Base-by-base conservation (phyloP, 2,797 vertebrate genomes). In the Artibeus lituratus region DNA sequence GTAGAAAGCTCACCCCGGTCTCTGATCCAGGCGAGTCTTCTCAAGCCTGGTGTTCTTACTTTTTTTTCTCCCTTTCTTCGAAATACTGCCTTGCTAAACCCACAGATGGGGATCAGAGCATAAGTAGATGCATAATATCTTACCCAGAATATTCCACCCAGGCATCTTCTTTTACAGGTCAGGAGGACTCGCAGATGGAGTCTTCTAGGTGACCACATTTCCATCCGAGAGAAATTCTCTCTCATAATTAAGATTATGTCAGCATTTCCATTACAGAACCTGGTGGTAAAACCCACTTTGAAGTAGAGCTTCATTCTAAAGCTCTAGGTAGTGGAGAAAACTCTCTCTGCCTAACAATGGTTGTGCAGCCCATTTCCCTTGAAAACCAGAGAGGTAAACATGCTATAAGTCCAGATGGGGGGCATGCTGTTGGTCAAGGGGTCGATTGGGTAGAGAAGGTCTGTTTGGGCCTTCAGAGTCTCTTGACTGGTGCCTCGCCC, bases 111-210 rank as follows among this genome's bases (percentile, higher is more conserved):
- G 85, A 91, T 88, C 91, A 89, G 24, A 95, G 78, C 70, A 39
- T 90, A 96, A 97, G 90, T 95, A 92, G 84, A 74, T 97, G 95
- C 44, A 47, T 97, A 96, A 97, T 97, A 35, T 59, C 96, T 98
- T 96, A 96, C 82, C 97, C 59, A 89, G 51, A 59, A 84, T 96
- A 73, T 91, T 95, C 82, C 53, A 94, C 69, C 59, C 44, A 74
- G 93, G 53, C 70, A 5, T 95, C 6, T 96, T 82, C 93, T 94
- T 81, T 97, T 95, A 82, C 67, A 95, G 93, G 80, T 97, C 96
- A 94, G 93, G 96, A 94, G 62, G 55, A 84, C 74, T 96, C 93
- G 88, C 67, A 81, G 95, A 91, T 73, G 24, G 90, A 91, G 59
- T 77, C 91, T 96, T 96, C 35, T 77, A 92, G 92, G 96, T 96